phyloP scores from a whole-genome alignment of 2,113 vertebrate genomes.

The Cinclus mexicanus region DNA sequence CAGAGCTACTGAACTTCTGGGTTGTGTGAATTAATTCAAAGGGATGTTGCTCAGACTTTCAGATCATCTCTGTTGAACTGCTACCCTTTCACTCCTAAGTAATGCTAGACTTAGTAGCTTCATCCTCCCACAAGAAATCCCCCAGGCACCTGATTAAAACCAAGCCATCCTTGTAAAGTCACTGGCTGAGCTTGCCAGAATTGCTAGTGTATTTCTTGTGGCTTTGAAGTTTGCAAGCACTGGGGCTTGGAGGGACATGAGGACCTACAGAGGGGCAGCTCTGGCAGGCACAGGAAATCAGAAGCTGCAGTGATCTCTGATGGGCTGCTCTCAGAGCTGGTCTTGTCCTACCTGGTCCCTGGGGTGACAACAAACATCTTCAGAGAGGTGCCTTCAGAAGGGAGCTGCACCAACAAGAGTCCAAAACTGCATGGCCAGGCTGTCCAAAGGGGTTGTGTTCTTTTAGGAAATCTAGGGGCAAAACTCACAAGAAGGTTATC shows the following conservation, averaged over 20 bases:
- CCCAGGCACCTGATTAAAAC: slow-evolving; percentile 21
- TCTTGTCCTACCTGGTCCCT: not conserved
- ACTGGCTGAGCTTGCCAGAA: not conserved
- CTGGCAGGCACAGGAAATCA: not conserved
- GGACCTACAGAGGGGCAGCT: not conserved
- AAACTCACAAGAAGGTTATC: not conserved
- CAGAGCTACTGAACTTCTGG: not conserved
- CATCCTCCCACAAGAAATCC: slow-evolving; percentile 24
- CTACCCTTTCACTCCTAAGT: not conserved
- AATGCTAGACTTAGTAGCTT: slow-evolving; percentile 13
- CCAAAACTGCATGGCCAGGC: not conserved
- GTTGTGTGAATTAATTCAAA: not conserved
- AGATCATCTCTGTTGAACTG: not conserved
- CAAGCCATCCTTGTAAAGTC: not conserved
- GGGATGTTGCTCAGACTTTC: not conserved
- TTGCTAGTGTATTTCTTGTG: not conserved
- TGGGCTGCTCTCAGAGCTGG: not conserved
- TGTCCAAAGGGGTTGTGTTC: not conserved
- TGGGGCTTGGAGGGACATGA: not conserved
- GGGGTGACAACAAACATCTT: not conserved
- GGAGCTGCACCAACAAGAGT: no score
- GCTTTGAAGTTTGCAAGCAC: not conserved
- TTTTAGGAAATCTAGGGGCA: not conserved
- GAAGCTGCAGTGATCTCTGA: not conserved
- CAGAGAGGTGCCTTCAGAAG: not conserved